Evolutionary conservation across 2,888 invertebrate genomes (phyloP).

Genomic region (Ommatoiulus sabulosus): DNA sequence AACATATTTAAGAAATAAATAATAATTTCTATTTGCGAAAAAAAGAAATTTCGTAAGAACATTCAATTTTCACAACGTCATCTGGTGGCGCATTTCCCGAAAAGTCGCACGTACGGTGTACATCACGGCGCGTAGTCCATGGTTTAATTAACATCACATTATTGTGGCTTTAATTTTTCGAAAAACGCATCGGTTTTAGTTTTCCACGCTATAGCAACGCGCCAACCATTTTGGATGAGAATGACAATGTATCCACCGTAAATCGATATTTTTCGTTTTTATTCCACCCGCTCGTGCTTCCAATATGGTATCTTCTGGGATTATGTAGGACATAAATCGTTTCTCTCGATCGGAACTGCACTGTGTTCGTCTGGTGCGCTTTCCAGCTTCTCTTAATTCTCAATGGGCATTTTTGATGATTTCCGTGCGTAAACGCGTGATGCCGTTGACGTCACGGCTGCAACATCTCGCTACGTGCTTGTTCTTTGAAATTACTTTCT

Average conservation of each 20-base stretch:
- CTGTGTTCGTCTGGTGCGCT: neutral
- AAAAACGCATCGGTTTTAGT: neutral
- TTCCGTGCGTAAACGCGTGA: neutral
- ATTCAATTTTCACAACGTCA: too few relatives aligned
- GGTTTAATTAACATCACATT: neutral
- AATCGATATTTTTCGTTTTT: slow-evolving; percentile 11
- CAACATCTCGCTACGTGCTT: neutral
- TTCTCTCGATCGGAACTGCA: neutral
- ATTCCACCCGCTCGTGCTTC: neutral
- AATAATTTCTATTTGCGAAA: too few relatives aligned
- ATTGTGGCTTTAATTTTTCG: neutral
- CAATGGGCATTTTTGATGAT: neutral
- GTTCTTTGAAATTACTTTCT: neutral
- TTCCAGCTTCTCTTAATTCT: neutral
- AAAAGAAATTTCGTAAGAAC: too few relatives aligned
- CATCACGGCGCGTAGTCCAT: too few relatives aligned
- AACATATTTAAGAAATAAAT: too few relatives aligned
- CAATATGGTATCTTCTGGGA: slow-evolving; percentile 23
- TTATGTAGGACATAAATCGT: neutral
- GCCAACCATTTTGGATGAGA: neutral
- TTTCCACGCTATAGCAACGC: too few relatives aligned
- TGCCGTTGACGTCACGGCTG: neutral
- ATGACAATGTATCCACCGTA: neutral
- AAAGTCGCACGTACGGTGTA: too few relatives aligned
- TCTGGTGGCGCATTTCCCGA: too few relatives aligned